Base-by-base conservation (phyloP, 2,888 invertebrate species). In the Geotrupes spiniger region DNA sequence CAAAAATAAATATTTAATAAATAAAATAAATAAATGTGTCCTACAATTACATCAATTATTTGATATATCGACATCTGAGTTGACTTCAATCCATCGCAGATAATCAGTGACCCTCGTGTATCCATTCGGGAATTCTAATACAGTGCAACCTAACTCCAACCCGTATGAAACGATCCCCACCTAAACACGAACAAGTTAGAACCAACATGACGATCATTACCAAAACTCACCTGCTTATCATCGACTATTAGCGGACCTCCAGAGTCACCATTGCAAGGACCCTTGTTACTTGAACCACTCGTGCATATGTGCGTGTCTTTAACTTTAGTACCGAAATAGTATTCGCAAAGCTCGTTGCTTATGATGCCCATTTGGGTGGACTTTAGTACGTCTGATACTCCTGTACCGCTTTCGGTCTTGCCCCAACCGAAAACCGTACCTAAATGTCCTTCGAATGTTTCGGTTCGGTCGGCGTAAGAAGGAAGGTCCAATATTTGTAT, bases 201-300 rank as follows among this genome's bases (percentile, higher is more conserved):
- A 12, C 3, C 4, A 6, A 21, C 21, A 6, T 21, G 6, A 21
- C 3, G 6, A 21, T 6, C 21, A 21, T 12, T 10, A 16, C 4
- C 2, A 12, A 17, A 25, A 25, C 10, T 2, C 16, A 41, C 41
- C 17, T 46, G 33, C 11, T 15, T 31, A 6, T 16, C 10, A 8
- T 46, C 25, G 5, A 41, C 15, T 11, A 36, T n/a, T 27, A 46
- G 33, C 2, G 46, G 40, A 12, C 46, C 41, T 11, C 46, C 46
- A 4, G 40, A 46, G 41, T 46, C 46, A 1, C 46, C 33, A 36
- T 41, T 40, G 21, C 46, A 46, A 5, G 41, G 36, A 2, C 31
- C 29, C 36, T 29, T 40, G 15, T 10, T 17, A 4, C 28, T n/a
- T 2, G 10, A 4, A 11, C 41, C 46, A n/a, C 31, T 40, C 8